Conservation (phyloP, 2,113 vertebrate species). For the Takifugu bimaculatus region DNA sequence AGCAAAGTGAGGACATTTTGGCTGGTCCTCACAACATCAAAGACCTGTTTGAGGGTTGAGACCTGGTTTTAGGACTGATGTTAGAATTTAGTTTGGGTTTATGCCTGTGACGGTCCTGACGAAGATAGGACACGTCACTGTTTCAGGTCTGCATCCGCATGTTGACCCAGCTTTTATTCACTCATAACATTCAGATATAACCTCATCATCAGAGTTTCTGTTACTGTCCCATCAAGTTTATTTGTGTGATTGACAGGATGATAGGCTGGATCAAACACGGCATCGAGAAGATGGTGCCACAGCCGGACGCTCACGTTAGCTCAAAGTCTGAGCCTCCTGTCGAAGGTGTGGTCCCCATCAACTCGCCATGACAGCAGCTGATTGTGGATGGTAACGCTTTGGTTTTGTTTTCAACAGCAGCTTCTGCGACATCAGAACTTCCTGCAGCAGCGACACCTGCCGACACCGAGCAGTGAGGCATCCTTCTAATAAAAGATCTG, state of each 20-base stretch:
- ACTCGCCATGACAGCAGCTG: too few species aligned
- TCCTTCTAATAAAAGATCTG: background rate
- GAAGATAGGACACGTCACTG: too few species aligned
- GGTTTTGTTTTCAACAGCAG: background rate
- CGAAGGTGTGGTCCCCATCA: conserved; percentile 27
- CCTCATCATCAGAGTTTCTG: too few species aligned
- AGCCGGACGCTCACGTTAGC: conserved; percentile 46
- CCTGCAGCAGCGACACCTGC: conserved; percentile 18
- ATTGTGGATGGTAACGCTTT: background rate
- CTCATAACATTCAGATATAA: too few species aligned
- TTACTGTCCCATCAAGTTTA: background rate
- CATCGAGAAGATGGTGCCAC: conserved; percentile 72
- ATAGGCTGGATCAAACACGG: conserved; percentile 73
- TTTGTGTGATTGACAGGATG: conserved; percentile 50
- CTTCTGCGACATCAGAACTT: background rate
- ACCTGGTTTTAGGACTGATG: too few species aligned
- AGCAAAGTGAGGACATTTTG: too few species aligned
- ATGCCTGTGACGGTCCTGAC: too few species aligned
- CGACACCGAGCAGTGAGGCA: conserved; percentile 38
- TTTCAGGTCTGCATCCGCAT: too few species aligned
- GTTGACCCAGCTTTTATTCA: too few species aligned
- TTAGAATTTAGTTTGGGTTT: too few species aligned
- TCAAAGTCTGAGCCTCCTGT: conserved; percentile 28
- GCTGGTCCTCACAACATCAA: too few species aligned
- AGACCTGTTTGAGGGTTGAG: too few species aligned